phyloP scores from a whole-genome alignment of 2,113 vertebrate species.

The Centropus bengalensis region DNA sequence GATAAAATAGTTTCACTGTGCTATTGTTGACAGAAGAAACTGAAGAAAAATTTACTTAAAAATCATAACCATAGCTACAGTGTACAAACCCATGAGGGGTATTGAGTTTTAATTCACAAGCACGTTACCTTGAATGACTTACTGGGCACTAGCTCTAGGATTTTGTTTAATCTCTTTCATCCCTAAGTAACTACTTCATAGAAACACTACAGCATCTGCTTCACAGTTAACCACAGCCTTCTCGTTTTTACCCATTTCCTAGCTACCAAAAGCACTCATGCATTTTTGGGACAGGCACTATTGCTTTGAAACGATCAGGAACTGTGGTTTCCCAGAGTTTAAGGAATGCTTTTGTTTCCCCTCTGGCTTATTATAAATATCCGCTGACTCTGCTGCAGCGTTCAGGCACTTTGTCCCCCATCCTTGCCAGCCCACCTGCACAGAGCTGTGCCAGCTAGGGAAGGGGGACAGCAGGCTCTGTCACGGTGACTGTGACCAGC shows the following conservation, averaged over 20 bases:
- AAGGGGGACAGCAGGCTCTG: too few relatives aligned
- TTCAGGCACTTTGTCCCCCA: not conserved
- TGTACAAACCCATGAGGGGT: not conserved
- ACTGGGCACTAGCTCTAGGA: not conserved
- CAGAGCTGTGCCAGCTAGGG: too few relatives aligned
- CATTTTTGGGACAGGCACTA: not conserved
- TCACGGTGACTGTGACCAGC: too few relatives aligned
- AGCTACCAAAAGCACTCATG: not conserved
- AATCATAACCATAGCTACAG: not conserved
- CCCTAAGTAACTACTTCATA: not conserved
- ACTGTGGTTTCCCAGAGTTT: not conserved
- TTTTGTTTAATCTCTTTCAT: not conserved
- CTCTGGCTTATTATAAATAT: not conserved
- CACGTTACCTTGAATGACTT: not conserved
- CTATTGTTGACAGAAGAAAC: slow-evolving; percentile 3
- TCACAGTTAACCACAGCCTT: not conserved
- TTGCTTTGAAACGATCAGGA: too few relatives aligned
- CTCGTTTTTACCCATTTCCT: not conserved
- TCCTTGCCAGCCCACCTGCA: too few relatives aligned
- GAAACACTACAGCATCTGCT: not conserved
- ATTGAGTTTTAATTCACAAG: not conserved
- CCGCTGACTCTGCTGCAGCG: too few relatives aligned
- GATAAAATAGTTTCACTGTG: not conserved
- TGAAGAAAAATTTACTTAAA: not conserved
- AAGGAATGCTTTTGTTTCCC: not conserved